These are phyloP conservation scores for Mamestra brassicae DNA, from an alignment of 2,888 invertebrate species.

Conservation along the genomic window DNA sequence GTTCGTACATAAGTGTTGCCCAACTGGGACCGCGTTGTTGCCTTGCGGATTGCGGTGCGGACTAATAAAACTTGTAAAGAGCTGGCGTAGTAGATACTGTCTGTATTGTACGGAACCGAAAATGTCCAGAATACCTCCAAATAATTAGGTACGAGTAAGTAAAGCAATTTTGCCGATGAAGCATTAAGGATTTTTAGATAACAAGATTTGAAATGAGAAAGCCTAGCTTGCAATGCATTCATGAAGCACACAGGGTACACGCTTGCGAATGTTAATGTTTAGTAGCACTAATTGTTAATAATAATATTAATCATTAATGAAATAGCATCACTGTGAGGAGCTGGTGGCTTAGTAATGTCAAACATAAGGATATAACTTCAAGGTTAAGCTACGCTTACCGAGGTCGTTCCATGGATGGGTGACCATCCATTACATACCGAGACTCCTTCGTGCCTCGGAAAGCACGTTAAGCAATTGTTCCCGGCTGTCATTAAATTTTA, in stretches of 20 bases:
- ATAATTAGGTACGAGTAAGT: background rate
- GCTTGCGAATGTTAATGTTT: no score
- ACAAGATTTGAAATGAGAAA: no score
- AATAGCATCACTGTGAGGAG: no score
- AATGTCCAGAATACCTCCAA: background rate
- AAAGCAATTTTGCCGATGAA: background rate
- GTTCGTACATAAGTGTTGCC: background rate
- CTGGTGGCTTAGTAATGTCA: background rate
- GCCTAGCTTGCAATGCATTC: no score
- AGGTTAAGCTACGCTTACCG: background rate
- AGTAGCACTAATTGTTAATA: no score
- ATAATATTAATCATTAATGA: no score
- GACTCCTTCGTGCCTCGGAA: no score
- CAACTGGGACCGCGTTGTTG: constrained; percentile 13
- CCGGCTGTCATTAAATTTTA: no score
- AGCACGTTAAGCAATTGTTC: background rate
- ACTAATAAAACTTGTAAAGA: constrained; percentile 40
- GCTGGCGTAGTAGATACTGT: background rate
- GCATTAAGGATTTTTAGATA: no score
- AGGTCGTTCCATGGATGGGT: background rate
- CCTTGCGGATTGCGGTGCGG: constrained; percentile 29
- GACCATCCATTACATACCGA: background rate
- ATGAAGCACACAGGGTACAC: no score
- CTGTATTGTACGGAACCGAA: background rate
- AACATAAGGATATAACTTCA: background rate